Base-by-base conservation (phyloP, 2,797 vertebrate species). In the Pterois miles region DNA sequence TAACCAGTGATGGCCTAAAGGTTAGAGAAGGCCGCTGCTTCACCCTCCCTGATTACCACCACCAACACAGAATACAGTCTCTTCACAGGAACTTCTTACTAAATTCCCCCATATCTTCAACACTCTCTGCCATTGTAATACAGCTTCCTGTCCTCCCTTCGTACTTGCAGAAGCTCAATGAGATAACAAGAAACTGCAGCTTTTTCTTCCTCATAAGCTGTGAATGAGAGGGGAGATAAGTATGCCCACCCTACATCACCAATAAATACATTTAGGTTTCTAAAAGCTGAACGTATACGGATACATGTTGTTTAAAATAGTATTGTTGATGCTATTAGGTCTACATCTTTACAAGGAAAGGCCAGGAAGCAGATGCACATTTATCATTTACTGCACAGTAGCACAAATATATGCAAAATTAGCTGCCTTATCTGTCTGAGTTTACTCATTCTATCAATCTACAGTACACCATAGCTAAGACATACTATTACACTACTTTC, bases 101-200 rank as follows among this genome's bases (percentile, higher is more conserved):
- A n/a, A 65, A 40, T 40, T 40, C 64, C 33, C 25, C 25, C 43
- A 34, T 82, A 80, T 84, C 71, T 83, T 50, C 33, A 58, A 43
- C 62, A 7, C 62, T 60, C 54, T 60, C 4, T 10, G 38, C 4
- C 1, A 6, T 13, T 68, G 18, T 56, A 22, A 4, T 12, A 60
- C 0, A 16, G 8, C 72, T 92, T 92, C 91, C 89, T 90, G 81
- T 54, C 11, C 34, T 8, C 12, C 6, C 13, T 12, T 65, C 38
- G 34, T 3, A 57, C 13, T 46, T 66, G 46, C 77, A 87, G 50
- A 82, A 36, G 75, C 48, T 60, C 12, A 72, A 0, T 60, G 52
- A 74, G 88, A 92, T 90, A 87, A 71, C 54, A 22, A 12, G 25
- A 62, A 36, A 8, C 9, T 59, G 63, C 67, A 66, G 56, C 50